Percentiles rank a stretch among this genome's conserved stretches.
These are phyloP conservation scores for Onchidella celtica DNA, from an alignment of 2,888 invertebrate species.

Conservation along the genomic window DNA sequence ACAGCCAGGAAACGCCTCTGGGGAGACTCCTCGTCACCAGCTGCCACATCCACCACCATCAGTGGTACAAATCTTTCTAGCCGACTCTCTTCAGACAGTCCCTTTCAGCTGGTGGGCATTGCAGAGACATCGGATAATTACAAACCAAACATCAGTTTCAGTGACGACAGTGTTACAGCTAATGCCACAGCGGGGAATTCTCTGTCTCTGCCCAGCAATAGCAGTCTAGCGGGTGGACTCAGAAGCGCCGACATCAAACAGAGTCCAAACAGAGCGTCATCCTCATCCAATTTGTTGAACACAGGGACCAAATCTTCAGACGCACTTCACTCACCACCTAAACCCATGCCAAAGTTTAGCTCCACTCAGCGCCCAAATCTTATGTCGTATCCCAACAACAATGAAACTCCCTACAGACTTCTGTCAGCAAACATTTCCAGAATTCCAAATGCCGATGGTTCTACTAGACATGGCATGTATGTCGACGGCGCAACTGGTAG, in stretches of 20 bases:
- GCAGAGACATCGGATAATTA: conserved; percentile 34
- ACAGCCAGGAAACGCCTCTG: conserved; percentile 35
- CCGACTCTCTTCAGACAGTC: conserved; percentile 19
- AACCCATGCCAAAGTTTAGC: background rate
- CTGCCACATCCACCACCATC: background rate
- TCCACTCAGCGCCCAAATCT: background rate
- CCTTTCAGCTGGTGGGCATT: conserved; percentile 17
- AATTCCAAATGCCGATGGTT: conserved; percentile 11
- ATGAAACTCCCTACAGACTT: conserved; percentile 26
- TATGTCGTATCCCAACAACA: background rate
- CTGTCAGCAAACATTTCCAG: conserved; percentile 30
- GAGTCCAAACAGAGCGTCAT: background rate
- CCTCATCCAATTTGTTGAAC: background rate
- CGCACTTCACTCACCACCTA: background rate
- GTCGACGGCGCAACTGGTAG: conserved; percentile 12
- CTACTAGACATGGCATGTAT: conserved; percentile 36
- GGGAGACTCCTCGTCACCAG: conserved; percentile 22
- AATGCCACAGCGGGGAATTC: conserved; percentile 63
- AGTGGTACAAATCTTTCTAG: background rate
- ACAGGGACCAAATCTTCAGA: background rate
- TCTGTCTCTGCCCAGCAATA: too few relatives aligned
- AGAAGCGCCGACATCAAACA: background rate
- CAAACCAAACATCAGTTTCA: conserved; percentile 71
- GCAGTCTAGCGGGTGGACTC: too few relatives aligned
- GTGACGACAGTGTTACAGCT: conserved; percentile 72